Conservation (phyloP, 64 coral and sea anemone genomes). For the Montipora capricornis region DNA sequence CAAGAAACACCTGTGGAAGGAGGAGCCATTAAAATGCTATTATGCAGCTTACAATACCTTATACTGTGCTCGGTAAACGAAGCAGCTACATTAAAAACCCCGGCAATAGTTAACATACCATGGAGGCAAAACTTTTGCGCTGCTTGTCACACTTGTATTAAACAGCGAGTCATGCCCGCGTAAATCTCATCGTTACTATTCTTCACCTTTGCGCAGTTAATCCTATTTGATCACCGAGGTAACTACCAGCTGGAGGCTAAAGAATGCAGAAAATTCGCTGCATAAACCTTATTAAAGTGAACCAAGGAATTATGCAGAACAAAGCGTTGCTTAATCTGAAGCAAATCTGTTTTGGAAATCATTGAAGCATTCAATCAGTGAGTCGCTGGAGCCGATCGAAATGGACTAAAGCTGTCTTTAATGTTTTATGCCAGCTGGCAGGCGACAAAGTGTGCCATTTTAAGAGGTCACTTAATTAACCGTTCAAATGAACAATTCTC, state of each 20-base stretch:
- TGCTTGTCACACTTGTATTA: background rate
- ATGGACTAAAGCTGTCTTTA: background rate
- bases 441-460: background rate
- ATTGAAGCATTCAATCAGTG: background rate
- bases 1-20: slow-evolving; percentile 37
- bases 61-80: background rate
- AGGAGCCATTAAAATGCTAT: slow-evolving; percentile 30
- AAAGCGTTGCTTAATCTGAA: background rate
- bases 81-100: background rate
- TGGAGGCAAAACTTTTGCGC: background rate
- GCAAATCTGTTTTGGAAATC: background rate
- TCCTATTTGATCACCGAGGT: background rate
- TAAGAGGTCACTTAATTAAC: background rate
- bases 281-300: background rate
- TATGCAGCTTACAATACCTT: slow-evolving; percentile 20
- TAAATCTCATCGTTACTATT: background rate
- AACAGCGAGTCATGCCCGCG: background rate
- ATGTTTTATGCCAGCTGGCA: background rate
- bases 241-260: background rate
- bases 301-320: background rate
- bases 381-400: background rate
- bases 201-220: background rate
- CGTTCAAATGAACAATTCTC: slow-evolving; percentile 15
- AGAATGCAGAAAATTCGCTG: background rate
- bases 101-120: background rate